Conservation (phyloP, 2,888 invertebrate species). For the Nomada ferruginata region DNA sequence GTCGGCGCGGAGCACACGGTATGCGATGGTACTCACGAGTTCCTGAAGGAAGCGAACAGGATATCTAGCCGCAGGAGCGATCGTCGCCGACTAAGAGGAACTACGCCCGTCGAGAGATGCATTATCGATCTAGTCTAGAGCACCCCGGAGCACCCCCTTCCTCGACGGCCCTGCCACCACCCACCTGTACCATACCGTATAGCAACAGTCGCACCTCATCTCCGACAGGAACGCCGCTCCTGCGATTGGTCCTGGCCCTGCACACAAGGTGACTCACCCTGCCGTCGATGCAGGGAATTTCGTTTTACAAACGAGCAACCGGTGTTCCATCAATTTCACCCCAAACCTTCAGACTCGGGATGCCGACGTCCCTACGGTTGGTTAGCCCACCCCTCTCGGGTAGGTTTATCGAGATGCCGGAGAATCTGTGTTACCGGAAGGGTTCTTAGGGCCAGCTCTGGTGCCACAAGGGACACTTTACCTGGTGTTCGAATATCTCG, state of each 20-base stretch:
- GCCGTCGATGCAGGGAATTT: conserved; percentile 29
- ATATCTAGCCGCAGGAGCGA: conserved; percentile 68
- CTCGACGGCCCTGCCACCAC: conserved; percentile 75
- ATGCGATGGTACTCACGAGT: conserved; percentile 27
- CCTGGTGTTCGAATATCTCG: no score
- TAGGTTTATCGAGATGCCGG: neutral
- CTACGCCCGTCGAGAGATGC: conserved; percentile 80
- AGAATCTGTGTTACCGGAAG: neutral
- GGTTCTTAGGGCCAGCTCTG: neutral
- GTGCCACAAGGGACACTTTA: neutral
- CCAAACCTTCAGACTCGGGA: conserved; percentile 1
- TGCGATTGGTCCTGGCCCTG: conserved; percentile 56
- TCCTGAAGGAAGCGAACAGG: conserved; percentile 37
- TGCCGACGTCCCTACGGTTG: neutral
- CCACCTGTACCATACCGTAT: conserved; percentile 79
- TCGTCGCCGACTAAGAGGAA: conserved; percentile 74
- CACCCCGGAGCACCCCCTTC: conserved; percentile 73
- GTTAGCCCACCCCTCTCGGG: conserved; percentile 3
- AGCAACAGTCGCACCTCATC: conserved; percentile 75
- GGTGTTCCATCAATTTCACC: conserved; percentile 47
- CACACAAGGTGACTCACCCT: conserved; percentile 37
- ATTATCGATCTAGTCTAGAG: conserved; percentile 81
- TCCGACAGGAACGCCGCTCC: conserved; percentile 60
- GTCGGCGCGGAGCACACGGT: neutral
- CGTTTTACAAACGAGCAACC: conserved; percentile 44